Evolutionary conservation across 2,888 invertebrate genomes (phyloP), one percentile per base, ranked within the genome.

Genomic region (Diaphora mendica): DNA sequence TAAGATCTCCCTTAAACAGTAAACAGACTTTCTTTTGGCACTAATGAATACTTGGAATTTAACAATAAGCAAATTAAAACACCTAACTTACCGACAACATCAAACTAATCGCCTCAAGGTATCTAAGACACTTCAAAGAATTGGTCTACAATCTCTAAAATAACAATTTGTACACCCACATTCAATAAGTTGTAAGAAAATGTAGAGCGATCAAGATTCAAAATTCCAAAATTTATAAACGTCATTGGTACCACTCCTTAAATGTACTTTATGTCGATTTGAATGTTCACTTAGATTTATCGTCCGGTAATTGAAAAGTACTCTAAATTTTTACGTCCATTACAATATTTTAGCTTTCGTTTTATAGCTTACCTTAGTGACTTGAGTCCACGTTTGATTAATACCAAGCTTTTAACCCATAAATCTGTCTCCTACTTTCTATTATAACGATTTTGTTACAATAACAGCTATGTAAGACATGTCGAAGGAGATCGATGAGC

Each of bases 241-340:
- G 5, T 23, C 62, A 30, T 42, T 11, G 20, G 30, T 44, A 62
- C 35, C 69, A 39, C 42, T 30, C 59, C 59, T 62, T 69, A 62
- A 69, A 59, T 26, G 26, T 15, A 20, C 39, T 39, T 23, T 26
- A 17, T 59, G 55, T 39, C 39, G n/a, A 55, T 62, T 51, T 23
- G n/a, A 68, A 67, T 51, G 48, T 44, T 62, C 8, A 70, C 33
- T 30, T n/a, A 20, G 64, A 68, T 72, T 62, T 59, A 62, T 67
- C 55, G 26, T 26, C n/a, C n/a, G 5, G 26, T 68, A 70, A 76
- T 72, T 78, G 76, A 83, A 55, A 77, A 71, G 70, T 75, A 70
- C 73, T 64, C 55, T 69, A 55, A 65, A 65, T 65, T 69, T 51
- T 62, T 59, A 64, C 39, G 20, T 69, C 23, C 23, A 33, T 64